These are phyloP conservation scores for Meloidogyne hapla DNA, from an alignment of 1,140 invertebrate genomes.

Conservation along the genomic window DNA sequence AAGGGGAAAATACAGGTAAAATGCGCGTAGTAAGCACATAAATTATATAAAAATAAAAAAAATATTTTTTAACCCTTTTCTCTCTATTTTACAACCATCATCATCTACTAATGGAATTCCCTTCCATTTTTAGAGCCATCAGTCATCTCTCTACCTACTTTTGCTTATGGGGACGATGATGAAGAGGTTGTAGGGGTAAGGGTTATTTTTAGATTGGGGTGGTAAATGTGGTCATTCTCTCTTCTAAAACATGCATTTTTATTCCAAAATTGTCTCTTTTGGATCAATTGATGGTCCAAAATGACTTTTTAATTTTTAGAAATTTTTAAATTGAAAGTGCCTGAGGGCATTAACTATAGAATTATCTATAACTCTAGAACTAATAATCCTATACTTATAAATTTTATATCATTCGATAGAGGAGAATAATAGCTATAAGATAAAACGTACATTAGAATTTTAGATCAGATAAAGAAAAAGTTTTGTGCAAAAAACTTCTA, in stretches of 20 bases:
- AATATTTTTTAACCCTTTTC: not conserved
- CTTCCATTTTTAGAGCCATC: not conserved
- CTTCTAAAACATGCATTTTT: slow-evolving; percentile 3
- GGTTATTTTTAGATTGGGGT: not conserved
- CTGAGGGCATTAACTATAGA: not conserved
- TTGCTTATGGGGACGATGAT: too few relatives aligned
- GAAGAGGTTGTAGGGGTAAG: not conserved
- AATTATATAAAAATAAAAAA: not conserved
- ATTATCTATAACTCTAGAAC: not conserved
- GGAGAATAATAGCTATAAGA: not conserved
- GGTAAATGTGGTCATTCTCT: not conserved
- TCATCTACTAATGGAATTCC: slow-evolving; percentile 1
- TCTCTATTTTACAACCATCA: not conserved
- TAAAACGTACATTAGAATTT: not conserved
- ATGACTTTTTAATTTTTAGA: too few relatives aligned
- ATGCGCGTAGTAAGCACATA: not conserved
- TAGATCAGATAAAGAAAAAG: not conserved
- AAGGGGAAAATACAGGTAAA: not conserved
- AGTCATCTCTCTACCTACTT: not conserved
- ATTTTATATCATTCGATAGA: not conserved
- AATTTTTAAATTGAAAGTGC: too few relatives aligned
- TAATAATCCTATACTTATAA: not conserved
- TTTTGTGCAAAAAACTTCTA: not conserved
- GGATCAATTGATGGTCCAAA: not conserved
- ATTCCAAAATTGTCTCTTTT: not conserved